Percentiles rank a stretch among this genome's conserved stretches.
phyloP scores from a whole-genome alignment of 2,797 vertebrate species.

The Gorsachius magnificus region DNA sequence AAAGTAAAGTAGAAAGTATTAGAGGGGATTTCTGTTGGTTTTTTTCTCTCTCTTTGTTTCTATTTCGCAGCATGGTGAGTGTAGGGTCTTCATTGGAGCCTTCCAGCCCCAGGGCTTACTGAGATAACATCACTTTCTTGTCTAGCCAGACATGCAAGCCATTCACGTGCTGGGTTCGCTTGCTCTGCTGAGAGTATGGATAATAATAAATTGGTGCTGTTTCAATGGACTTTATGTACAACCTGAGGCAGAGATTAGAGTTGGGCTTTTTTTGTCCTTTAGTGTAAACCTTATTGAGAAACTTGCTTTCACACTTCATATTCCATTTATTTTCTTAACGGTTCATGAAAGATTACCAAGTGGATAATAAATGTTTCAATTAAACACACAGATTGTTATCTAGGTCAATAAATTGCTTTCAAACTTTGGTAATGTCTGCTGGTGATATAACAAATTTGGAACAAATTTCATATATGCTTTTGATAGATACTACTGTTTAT shows the following conservation, averaged over 20 bases:
- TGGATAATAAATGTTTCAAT: conserved; percentile 45
- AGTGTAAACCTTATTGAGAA: conserved; percentile 9
- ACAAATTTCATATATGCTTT: background rate
- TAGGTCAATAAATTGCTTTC: conserved; percentile 34
- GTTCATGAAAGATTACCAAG: conserved; percentile 28
- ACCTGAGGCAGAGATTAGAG: conserved; percentile 37
- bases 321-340: conserved; percentile 42
- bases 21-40: background rate
- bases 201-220: background rate
- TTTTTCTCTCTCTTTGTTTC: background rate
- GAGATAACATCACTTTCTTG: background rate
- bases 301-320: conserved; percentile 10
- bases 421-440: background rate
- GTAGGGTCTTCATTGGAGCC: background rate
- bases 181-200: background rate
- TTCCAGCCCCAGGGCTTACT: background rate
- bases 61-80: background rate
- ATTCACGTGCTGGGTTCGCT: background rate
- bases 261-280: background rate
- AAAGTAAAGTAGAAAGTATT: background rate
- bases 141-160: background rate
- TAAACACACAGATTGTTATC: conserved; percentile 49
- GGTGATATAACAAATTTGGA: background rate
- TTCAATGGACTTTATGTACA: conserved; percentile 12
- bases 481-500: background rate